Conservation (phyloP, 2,797 vertebrate species). For the Myoxocephalus aenaeus region DNA sequence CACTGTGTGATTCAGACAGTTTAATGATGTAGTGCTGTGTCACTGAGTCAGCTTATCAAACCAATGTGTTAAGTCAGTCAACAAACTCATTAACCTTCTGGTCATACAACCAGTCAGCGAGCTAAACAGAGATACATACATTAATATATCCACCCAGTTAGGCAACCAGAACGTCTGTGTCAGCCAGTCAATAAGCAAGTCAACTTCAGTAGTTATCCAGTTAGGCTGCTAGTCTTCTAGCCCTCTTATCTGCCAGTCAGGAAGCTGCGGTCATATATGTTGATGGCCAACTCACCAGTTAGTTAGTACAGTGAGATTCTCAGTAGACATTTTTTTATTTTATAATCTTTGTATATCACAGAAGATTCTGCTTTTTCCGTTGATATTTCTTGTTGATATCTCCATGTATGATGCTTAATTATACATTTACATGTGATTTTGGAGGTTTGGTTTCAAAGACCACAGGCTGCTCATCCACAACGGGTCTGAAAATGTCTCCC, state of each 20-base stretch:
- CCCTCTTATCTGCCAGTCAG: not conserved
- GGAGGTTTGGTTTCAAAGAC: slow-evolving; percentile 26
- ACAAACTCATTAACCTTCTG: slow-evolving; percentile 44
- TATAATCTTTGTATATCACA: not conserved
- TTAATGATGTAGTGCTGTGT: slow-evolving; percentile 55
- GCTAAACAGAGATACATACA: slow-evolving; percentile 1
- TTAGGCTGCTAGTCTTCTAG: not conserved
- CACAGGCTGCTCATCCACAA: slow-evolving; percentile 35
- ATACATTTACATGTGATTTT: slow-evolving; percentile 23
- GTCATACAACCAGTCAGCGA: slow-evolving; percentile 12
- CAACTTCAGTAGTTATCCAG: not conserved
- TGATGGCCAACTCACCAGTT: not conserved
- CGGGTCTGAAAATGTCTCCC: slow-evolving; percentile 60
- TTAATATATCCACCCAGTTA: slow-evolving; percentile 1
- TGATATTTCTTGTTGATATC: not conserved
- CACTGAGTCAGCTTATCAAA: slow-evolving; percentile 58
- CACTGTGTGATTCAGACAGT: slow-evolving; percentile 65
- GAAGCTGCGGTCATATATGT: not conserved
- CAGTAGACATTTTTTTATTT: not conserved
- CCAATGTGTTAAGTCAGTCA: slow-evolving; percentile 36
- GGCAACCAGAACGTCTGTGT: slow-evolving; percentile 20
- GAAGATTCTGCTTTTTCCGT: not conserved
- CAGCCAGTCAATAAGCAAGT: slow-evolving; percentile 24
- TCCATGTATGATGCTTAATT: not conserved
- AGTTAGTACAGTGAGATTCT: not conserved